These are phyloP conservation scores for Lamellibrachia luymesi DNA, from an alignment of 1,140 invertebrate species.

Conservation along the genomic window DNA sequence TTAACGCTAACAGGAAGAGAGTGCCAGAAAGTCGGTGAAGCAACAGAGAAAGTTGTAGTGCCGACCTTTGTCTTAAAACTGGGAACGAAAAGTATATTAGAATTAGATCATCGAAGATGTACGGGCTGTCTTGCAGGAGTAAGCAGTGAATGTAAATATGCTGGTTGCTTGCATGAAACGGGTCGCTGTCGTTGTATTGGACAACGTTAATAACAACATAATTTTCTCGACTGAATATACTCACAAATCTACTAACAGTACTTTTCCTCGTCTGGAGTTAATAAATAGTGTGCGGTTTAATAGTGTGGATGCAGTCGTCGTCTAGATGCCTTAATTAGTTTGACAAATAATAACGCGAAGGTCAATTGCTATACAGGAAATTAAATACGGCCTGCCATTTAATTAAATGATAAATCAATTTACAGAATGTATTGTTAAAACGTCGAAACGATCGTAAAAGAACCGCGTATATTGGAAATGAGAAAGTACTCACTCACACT, in stretches of 20 bases:
- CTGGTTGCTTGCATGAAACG: neutral
- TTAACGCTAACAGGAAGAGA: too few relatives aligned
- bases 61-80: too few relatives aligned
- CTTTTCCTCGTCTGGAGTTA: neutral
- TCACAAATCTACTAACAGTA: neutral
- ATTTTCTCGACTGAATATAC: neutral
- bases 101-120: too few relatives aligned
- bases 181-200: neutral
- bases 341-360: neutral
- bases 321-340: neutral
- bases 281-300: neutral
- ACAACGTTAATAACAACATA: neutral
- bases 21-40: too few relatives aligned
- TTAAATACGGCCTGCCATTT: neutral
- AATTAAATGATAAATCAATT: too few relatives aligned
- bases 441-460: neutral
- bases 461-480: too few relatives aligned
- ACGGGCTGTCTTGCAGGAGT: too few relatives aligned
- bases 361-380: neutral
- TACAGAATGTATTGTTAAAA: neutral
- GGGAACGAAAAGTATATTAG: too few relatives aligned
- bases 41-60: too few relatives aligned
- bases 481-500: neutral
- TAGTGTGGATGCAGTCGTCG: neutral
- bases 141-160: too few relatives aligned